A percentile compares a stretch with the other conserved stretches of the same genome.
Evolutionary conservation across 2,888 invertebrate genomes (phyloP).

Genomic region (Hyalella azteca): DNA sequence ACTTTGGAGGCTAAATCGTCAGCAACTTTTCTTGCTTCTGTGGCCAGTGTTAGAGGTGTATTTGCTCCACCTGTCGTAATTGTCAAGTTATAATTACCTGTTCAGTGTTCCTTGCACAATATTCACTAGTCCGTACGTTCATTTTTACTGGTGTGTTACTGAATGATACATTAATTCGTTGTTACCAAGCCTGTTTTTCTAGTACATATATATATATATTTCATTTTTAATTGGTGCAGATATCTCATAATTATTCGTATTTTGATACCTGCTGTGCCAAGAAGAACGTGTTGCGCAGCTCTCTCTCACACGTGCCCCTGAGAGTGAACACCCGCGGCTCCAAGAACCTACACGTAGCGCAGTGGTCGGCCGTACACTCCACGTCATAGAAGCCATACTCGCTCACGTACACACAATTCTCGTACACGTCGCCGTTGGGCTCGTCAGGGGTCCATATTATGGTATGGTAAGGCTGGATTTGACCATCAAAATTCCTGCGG

Average conservation of each 20-base stretch:
- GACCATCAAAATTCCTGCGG: not conserved
- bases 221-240: not conserved
- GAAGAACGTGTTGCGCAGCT: conserved; percentile 44
- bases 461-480: not conserved
- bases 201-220: not conserved
- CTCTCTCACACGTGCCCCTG: conserved; percentile 49
- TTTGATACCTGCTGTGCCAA: conserved; percentile 40
- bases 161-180: not conserved
- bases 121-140: not conserved
- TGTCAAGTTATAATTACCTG: not conserved
- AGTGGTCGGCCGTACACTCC: conserved; percentile 40
- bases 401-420: conserved; percentile 43
- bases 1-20: no score
- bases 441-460: conserved; percentile 39
- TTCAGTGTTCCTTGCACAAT: not conserved
- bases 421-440: conserved; percentile 52
- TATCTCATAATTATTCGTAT: not conserved
- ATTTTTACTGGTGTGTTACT: not conserved
- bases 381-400: conserved; percentile 40
- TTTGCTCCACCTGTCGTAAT: no score
- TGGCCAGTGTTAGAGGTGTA: no score
- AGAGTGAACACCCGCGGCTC: conserved; percentile 43
- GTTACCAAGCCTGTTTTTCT: not conserved
- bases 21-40: no score
- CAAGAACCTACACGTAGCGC: conserved; percentile 44